phyloP scores from a whole-genome alignment of 2,888 invertebrate species.

The Hypomecis atomaria region DNA sequence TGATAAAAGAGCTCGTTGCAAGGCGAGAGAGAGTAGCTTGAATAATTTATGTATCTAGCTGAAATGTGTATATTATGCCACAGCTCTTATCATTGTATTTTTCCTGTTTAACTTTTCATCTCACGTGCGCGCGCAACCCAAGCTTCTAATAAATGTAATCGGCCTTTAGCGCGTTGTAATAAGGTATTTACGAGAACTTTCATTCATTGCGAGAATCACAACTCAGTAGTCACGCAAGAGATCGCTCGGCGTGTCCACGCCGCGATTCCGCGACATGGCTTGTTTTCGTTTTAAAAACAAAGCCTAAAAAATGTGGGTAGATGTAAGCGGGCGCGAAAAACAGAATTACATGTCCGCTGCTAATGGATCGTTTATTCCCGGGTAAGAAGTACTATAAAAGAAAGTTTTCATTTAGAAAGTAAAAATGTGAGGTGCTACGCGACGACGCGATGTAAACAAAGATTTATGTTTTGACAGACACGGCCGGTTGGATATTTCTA shows the following conservation, averaged over 20 bases:
- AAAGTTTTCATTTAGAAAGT: conserved; percentile 12
- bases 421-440: conserved; percentile 14
- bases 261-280: conserved; percentile 52
- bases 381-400: conserved; percentile 74
- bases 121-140: conserved; percentile 63
- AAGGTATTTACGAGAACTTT: conserved; percentile 49
- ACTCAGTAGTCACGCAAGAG: conserved; percentile 65
- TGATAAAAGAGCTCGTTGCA: too few species aligned
- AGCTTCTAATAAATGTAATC: conserved; percentile 31
- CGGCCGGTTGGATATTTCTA: too few species aligned
- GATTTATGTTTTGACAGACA: background rate
- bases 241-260: conserved; percentile 65
- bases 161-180: conserved; percentile 43
- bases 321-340: conserved; percentile 85
- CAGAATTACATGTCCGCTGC: conserved; percentile 85
- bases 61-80: too few species aligned
- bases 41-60: too few species aligned
- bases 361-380: conserved; percentile 87
- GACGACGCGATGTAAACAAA: conserved; percentile 28
- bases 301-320: conserved; percentile 82
- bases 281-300: conserved; percentile 55
- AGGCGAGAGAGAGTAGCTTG: too few species aligned
- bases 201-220: conserved; percentile 55
- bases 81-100: conserved; percentile 8
- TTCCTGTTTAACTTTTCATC: conserved; percentile 7